Conservation (phyloP, 2,797 vertebrate species). For the Prunella strophiata region DNA sequence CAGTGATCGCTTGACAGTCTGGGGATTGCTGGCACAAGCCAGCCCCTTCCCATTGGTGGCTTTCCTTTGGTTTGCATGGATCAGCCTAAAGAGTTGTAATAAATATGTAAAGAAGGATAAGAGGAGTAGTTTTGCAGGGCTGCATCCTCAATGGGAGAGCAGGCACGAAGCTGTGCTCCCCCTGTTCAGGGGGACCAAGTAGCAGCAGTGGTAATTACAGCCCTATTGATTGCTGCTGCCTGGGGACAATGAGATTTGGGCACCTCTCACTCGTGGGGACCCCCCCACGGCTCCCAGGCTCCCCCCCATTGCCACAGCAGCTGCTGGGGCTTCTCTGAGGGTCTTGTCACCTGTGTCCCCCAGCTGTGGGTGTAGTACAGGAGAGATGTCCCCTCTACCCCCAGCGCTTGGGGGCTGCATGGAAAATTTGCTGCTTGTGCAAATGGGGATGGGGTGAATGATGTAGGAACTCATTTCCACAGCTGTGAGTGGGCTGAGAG, state of each 20-base stretch:
- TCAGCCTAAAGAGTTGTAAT: slow-evolving; percentile 77
- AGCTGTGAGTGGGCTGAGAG: accelerated
- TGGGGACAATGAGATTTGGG: not conserved
- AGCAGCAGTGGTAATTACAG: slow-evolving; percentile 62
- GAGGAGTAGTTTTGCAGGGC: slow-evolving; percentile 48
- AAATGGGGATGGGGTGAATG: accelerated
- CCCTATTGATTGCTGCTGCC: slow-evolving; percentile 47
- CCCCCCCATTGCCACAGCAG: not conserved
- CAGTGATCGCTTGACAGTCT: slow-evolving; percentile 83
- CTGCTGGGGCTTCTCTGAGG: not conserved
- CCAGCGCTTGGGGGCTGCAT: accelerated
- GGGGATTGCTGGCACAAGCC: slow-evolving; percentile 76
- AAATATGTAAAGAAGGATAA: slow-evolving; percentile 78
- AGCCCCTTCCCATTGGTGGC: slow-evolving; percentile 57
- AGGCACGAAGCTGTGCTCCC: not conserved
- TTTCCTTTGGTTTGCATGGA: slow-evolving; percentile 76
- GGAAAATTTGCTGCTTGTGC: accelerated
- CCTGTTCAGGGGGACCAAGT: slow-evolving; percentile 52
- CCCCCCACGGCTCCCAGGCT: not conserved
- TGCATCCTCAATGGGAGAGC: slow-evolving; percentile 9
- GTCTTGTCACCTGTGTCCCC: not conserved
- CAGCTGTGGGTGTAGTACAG: accelerated
- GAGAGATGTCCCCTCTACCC: not conserved
- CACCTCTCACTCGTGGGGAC: not conserved
- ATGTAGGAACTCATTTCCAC: accelerated